phyloP scores from a whole-genome alignment of 2,113 vertebrate species.

The Pedetes capensis region DNA sequence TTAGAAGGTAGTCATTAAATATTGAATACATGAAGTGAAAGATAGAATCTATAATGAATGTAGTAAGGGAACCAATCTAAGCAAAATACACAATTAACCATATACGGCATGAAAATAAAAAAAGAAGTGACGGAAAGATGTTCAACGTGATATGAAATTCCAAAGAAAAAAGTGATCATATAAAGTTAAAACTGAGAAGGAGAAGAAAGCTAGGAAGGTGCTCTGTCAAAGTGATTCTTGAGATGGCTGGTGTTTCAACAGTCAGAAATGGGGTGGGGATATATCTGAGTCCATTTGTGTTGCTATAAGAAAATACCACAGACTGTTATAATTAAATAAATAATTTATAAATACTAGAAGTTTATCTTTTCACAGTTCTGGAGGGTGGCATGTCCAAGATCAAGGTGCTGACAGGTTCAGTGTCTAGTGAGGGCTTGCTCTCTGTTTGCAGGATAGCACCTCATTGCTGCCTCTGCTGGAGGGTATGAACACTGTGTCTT shows the following conservation, averaged over 20 bases:
- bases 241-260: neutral
- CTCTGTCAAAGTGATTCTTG: neutral
- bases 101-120: neutral
- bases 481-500: neutral
- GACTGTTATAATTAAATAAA: neutral
- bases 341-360: neutral
- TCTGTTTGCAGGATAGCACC: neutral
- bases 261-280: neutral
- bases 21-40: neutral
- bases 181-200: neutral
- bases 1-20: neutral
- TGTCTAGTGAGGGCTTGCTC: neutral
- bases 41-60: neutral
- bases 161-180: neutral
- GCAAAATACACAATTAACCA: neutral
- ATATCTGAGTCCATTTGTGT: neutral
- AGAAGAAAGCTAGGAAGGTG: neutral
- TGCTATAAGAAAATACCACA: neutral
- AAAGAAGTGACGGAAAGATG: neutral
- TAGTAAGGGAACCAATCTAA: neutral
- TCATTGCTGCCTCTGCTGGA: neutral
- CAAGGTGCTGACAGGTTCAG: neutral
- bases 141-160: neutral
- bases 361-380: neutral
- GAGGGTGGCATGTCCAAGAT: neutral